Percentiles rank a stretch among this genome's conserved stretches.
phyloP scores from a whole-genome alignment of 2,113 vertebrate genomes.

The human (Homo sapiens) region GRCh38 chrX:139042501-139043000 shows the following conservation, averaged over 20 bases:
- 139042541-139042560: slow-evolving; percentile 32
- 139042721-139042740: slow-evolving; percentile 83
- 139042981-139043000: background rate
- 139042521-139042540: background rate
- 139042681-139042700: slow-evolving; percentile 70
- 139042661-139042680: slow-evolving; percentile 67
- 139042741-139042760: slow-evolving; percentile 68
- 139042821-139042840: slow-evolving; percentile 39
- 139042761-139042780: slow-evolving; percentile 64
- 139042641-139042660: slow-evolving; percentile 63
- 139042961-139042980: background rate
- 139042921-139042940: background rate
- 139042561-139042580: slow-evolving; percentile 53
- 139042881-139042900: slow-evolving; percentile 2
- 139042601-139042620: slow-evolving; percentile 31
- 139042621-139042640: slow-evolving; percentile 69
- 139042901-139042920: background rate
- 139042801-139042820: slow-evolving; percentile 72
- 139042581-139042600: slow-evolving; percentile 62
- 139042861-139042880: slow-evolving; percentile 15
- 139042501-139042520: slow-evolving; percentile 43
- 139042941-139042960: background rate
- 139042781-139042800: slow-evolving; percentile 70
- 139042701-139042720: slow-evolving; percentile 76
- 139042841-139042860: slow-evolving; percentile 4